Evolutionary conservation across 2,113 vertebrate species (phyloP), one percentile per base, ranked within the genome.

Genomic region (Callaeas wilsoni): DNA sequence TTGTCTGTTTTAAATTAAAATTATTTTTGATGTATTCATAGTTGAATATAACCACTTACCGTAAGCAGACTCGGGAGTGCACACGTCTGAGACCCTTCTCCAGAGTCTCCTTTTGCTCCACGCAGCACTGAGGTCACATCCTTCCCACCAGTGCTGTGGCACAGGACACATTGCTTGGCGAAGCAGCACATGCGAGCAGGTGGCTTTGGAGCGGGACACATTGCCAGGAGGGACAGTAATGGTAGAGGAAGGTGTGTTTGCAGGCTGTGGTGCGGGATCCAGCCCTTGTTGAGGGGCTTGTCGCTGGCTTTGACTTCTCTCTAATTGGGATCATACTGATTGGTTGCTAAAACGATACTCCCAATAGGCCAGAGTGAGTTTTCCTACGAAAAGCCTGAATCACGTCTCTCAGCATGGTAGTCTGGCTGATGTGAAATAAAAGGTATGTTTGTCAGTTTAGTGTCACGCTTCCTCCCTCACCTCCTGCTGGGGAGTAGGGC

Each of bases 401-500:
- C 87, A 82, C 19, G 1, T 71, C 81, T 90, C 94, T 84, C 94
- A 96, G 93, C 92, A 62, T 92, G 85, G 88, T 56, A 88, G 82
- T 80, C 75, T 89, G 90, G 85, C 42, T 93, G 84, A 95, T 75
- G 73, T 57, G 62, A 94, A 95, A 96, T 93, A 84, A 89, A 96
- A 95, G 87, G 86, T 91, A 80, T 88, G 84, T 92, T 95, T 96
- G 95, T 93, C 92, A 89, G 80, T 94, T 94, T 73, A 87, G 84
- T 90, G 94, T 95, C 95, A 93, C 6, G 50, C 76, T 88, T 90
- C n/a, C 65, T 84, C 60, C 86, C 75, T 89, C 65, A 63, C 67
- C 92, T 92, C 92, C 96, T 94, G 87, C 90, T 94, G 92, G 42
- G 94, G 35, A 94, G 59, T 79, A 94, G 71, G 90, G 44, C 67